Base-by-base conservation (phyloP, 2,888 invertebrate genomes). In the Sinelater perroti region DNA sequence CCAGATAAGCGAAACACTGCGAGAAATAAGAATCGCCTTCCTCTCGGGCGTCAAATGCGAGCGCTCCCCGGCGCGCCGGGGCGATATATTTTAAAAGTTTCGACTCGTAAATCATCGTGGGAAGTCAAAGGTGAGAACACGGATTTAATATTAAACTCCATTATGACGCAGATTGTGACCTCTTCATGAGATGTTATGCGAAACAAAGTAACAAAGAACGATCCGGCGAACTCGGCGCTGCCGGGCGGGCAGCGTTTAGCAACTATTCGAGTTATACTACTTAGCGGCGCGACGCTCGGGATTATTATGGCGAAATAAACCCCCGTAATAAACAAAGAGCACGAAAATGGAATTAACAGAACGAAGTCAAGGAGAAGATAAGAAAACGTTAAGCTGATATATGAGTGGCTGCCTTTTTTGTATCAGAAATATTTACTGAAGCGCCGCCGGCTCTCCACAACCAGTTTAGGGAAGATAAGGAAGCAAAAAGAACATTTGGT, bases 131-230 rank as follows among this genome's bases (percentile, higher is more conserved):
- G 72, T 71, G 72, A 71, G 68, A 68, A 68, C 65, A 65, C 66
- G 69, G 72, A 72, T 74, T 75, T 73, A 73, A 74, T 73, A 73
- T 72, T 71, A 70, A 73, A 73, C 70, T 73, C 71, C 65, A 70
- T 69, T 69, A 70, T 68, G 65, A 62, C 65, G 57, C 57, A 50
- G 56, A 57, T 53, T 60, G 47, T 57, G 60, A 60, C 60, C 57
- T 47, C 53, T 55, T 58, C 61, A 45, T 58, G 24, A 44, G 44
- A 56, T 56, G 42, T 60, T 47, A 42, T 18, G 51, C 31, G 42
- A 54, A 46, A 51, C 52, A 52, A 57, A 46, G 47, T 31, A 47
- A 38, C 53, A 53, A 44, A 33, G 40, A 45, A 24, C 17, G 35
- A 53, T 36, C 18, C 18, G 44, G 30, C 26, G 30, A 30, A 44